These are phyloP conservation scores for Mastigias papua DNA, from an alignment of 30 jellyfish, hydroid and myxozoan species.

Conservation along the genomic window DNA sequence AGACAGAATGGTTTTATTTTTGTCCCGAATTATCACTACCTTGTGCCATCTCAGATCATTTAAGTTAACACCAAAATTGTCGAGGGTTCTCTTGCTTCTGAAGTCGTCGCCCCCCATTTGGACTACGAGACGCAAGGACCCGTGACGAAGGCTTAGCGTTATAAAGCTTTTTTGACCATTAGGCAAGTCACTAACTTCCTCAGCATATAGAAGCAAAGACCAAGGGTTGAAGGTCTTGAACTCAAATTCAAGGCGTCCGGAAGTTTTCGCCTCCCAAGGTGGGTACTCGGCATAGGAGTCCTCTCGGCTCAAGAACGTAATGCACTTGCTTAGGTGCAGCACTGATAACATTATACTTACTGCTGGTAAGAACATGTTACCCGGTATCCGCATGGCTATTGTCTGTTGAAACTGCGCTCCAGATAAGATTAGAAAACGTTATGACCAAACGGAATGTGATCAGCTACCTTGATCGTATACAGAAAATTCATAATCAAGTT, in stretches of 20 bases:
- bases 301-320: conserved; percentile 62
- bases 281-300: conserved; percentile 80
- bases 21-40: conserved; percentile 41
- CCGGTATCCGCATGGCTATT: background rate
- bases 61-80: conserved; percentile 59
- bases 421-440: background rate
- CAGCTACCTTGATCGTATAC: background rate
- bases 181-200: conserved; percentile 26
- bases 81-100: conserved; percentile 31
- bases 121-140: conserved; percentile 60
- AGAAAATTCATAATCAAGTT: background rate
- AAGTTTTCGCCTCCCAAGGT: conserved; percentile 74
- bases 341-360: background rate
- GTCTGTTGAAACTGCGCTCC: background rate
- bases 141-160: conserved; percentile 63
- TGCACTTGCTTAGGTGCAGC: conserved; percentile 23
- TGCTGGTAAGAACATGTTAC: background rate
- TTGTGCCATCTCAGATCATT: conserved; percentile 92
- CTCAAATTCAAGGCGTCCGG: conserved; percentile 74
- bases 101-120: conserved; percentile 73
- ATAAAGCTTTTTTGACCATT: conserved; percentile 56
- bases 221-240: conserved; percentile 78
- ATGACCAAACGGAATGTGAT: background rate
- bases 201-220: conserved; percentile 76
- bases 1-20: conserved; percentile 47